These are phyloP conservation scores for Prenolepis imparis DNA, from an alignment of 2,888 invertebrate species.

Conservation along the genomic window DNA sequence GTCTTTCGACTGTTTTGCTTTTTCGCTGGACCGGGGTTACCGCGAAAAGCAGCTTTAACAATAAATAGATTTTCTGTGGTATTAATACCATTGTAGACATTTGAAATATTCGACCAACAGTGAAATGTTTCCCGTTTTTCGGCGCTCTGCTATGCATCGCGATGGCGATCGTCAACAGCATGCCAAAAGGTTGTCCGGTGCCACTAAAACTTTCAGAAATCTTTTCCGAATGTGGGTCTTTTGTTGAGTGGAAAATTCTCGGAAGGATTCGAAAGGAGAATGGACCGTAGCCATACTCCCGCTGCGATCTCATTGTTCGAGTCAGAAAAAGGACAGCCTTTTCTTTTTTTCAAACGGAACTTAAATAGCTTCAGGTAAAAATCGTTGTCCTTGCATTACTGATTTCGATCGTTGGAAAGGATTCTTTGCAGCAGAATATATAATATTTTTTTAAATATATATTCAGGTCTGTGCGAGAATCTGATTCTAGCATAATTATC, in stretches of 20 bases:
- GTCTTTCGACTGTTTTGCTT: conserved; percentile 41
- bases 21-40: conserved; percentile 14
- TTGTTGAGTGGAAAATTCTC: conserved; percentile 81
- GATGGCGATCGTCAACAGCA: conserved; percentile 64
- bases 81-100: conserved; percentile 82
- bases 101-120: conserved; percentile 64
- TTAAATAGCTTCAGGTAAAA: conserved; percentile 55
- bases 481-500: neutral
- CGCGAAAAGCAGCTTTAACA: conserved; percentile 68
- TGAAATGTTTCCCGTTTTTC: conserved; percentile 69
- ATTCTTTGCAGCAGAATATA: conserved; percentile 51
- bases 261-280: conserved; percentile 80
- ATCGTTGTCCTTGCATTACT: conserved; percentile 11
- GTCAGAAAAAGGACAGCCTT: conserved; percentile 67
- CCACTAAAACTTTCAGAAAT: conserved; percentile 59
- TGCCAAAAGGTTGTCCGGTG: conserved; percentile 49
- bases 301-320: conserved; percentile 79
- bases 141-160: conserved; percentile 17
- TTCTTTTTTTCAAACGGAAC: conserved; percentile 43
- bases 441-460: neutral
- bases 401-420: conserved; percentile 63
- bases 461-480: neutral
- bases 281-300: conserved; percentile 68
- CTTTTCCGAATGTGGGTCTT: conserved; percentile 57
- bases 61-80: conserved; percentile 83